Base-by-base conservation (phyloP, 2,888 invertebrate species). In the Apotomis betuletana region DNA sequence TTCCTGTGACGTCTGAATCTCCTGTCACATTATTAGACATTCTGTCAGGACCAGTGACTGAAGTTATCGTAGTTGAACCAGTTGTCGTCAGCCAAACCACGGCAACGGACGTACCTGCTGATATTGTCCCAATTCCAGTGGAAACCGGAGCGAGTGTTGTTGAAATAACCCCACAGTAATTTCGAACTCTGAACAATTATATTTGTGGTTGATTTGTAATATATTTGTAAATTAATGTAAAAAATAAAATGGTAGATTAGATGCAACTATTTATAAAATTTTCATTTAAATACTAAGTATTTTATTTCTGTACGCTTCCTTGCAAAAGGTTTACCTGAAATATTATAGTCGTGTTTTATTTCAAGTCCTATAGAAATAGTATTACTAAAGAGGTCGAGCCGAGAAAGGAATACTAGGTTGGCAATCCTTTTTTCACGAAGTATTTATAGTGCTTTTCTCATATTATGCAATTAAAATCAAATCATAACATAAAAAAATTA, bases 121-220 rank as follows among this genome's bases (percentile, higher is more conserved):
- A 75, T 64, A 77, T 69, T 58, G 69, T 85, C 12, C 74, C 81
- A 10, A 64, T 85, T 52, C 84, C 86, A 12, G 77, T 76, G 15
- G 91, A 91, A 79, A 74, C 80, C 3, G 90, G 88, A 55, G 91
- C 92, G 27, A 77, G 85, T 13, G 79, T 92, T 13, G 78, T 92
- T 69, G 90, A 91, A 75, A 83, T 91, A 68, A 83, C 82, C 52
- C 76, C 82, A 67, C 91, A 91, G 77, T 85, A 75, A 85, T 65
- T 58, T 10, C 15, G 36, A 46, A 51, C 36, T 5, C 0, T 8
- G 15, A 5, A 3, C 13, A 54, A 36, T 38, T 9, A 51, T 36
- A 6, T 51, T 38, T 41, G 55, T 54, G 55, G 38, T 60, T n/a
- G 12, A 51, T 36, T 71, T 71, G 61, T 71, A 67, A 67, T n/a